These are phyloP conservation scores for Drosophila paulistorum DNA, from an alignment of 1,140 invertebrate genomes.

Conservation along the genomic window DNA sequence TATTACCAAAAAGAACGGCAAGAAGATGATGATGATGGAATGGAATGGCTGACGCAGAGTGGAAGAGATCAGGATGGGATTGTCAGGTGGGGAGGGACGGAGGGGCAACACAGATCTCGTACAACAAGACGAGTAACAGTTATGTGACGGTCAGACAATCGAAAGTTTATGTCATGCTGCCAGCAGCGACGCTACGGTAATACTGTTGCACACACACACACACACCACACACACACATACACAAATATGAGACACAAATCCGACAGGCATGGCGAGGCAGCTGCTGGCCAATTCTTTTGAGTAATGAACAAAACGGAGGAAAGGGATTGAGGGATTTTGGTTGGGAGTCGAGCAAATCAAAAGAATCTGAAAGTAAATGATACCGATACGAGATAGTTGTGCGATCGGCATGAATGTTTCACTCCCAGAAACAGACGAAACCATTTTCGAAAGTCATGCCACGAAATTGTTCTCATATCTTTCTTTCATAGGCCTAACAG, in stretches of 20 bases:
- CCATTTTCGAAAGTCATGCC: slow-evolving; percentile 73
- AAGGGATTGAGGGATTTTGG: background rate
- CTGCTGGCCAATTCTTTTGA: slow-evolving; percentile 25
- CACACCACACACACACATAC: slow-evolving; percentile 23
- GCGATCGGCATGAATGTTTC: slow-evolving; percentile 17
- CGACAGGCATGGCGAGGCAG: slow-evolving; percentile 26
- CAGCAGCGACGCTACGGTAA: slow-evolving; percentile 51
- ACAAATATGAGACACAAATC: slow-evolving; percentile 27
- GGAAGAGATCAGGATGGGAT: slow-evolving; percentile 10
- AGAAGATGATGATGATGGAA: slow-evolving; percentile 22
- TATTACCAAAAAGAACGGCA: slow-evolving; percentile 49
- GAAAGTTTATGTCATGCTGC: slow-evolving; percentile 79
- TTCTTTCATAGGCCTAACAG: slow-evolving; percentile 71
- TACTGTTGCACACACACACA: slow-evolving; percentile 18
- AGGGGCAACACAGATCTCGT: slow-evolving; percentile 4
- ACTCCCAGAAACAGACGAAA: slow-evolving; percentile 19
- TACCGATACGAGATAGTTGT: slow-evolving; percentile 21
- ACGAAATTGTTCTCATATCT: slow-evolving; percentile 73
- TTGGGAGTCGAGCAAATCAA: background rate
- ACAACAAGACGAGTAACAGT: slow-evolving; percentile 63
- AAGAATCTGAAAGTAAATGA: slow-evolving; percentile 46
- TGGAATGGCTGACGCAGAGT: slow-evolving; percentile 12
- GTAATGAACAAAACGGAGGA: background rate
- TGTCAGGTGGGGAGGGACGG: slow-evolving; percentile 12
- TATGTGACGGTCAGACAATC: slow-evolving; percentile 80